Evolutionary conservation across 2,797 vertebrate genomes (phyloP), one percentile per base, ranked within the genome.

Genomic region (Hoplostethus mediterraneus): DNA sequence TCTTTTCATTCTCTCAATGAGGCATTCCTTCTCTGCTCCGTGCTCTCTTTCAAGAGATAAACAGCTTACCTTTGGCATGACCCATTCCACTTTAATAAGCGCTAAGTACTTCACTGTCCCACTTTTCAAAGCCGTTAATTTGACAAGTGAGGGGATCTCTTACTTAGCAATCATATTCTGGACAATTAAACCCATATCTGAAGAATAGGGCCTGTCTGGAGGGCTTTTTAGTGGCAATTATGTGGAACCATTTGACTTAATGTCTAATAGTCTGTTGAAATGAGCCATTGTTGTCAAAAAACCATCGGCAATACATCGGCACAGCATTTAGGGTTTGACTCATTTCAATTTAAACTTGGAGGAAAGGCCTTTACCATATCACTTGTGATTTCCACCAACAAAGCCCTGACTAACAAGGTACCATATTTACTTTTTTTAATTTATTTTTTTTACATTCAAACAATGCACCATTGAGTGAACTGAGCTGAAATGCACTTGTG

Each of bases 141-240:
- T 92, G 90, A 93, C 93, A 92, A 92, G 87, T 90, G 87, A 86
- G 76, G 64, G 69, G 75, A 91, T 90, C 78, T 89, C 88, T 92
- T 90, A 86, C 91, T 92, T 86, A 82, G 86, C 85, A 90, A 92
- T 93, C 90, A 90, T 86, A 91, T 90, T 93, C 87, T 84, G 89
- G 87, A 92, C 91, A 95, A 93, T 94, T 92, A 93, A 92, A 90
- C 82, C 80, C 71, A 77, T 85, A 87, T 92, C 84, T 89, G 81
- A 89, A 90, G 90, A 90, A 92, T 75, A 68, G 83, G 78, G 85
- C 71, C 77, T 77, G 80, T 86, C 83, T 90, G 79, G 74, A 85
- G 72, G 80, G 87, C 85, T 88, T 92, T 92, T 87, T 89, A 90
- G 75, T 81, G 75, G 74, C 89, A 92, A 91, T 94, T 93, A 93